Base-by-base conservation (phyloP, 1,140 invertebrate species). In the Calycopis cecrops region DNA sequence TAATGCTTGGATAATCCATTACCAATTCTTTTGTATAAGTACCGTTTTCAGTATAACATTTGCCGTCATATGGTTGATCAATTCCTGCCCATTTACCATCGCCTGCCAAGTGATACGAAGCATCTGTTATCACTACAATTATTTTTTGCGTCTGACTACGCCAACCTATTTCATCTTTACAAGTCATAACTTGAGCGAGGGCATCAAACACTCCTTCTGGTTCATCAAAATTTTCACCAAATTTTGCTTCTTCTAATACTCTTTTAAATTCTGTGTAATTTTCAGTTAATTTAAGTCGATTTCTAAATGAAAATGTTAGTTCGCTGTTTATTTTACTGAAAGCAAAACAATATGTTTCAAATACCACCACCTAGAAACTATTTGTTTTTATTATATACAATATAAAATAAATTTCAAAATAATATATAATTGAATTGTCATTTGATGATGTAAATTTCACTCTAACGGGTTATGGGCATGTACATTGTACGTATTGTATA, bases 281-380 rank as follows among this genome's bases (percentile, higher is more conserved):
- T 48, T 89, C 87, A 58, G 92, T 95, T 42, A 99, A 87, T 57
- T 88, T 90, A 89, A 98, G 93, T 60, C 94, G 92, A 83, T 98
- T 94, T 71, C 91, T 92, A 85, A 94, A 99, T 52, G 96, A 95
- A 76, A 98, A 98, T 4, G 96, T 94, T 56, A 93, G 89, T 9
- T 49, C 63, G 44, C 91, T 94, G 89, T 96, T 96, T 38, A 89
- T 89, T 50, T 79, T 69, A 71, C 96, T 97, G 38, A 93, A 95
- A 69, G 88, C 11, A 58, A 42, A 52, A 66, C 14, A 49, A 6
- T 21, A 33, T n/a, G n/a, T 34, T 49, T 35, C 8, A 14, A 33
- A 49, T 21, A n/a, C n/a, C n/a, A n/a, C n/a, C n/a, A n/a, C n/a
- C n/a, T n/a, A n/a, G n/a, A n/a, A n/a, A n/a, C n/a, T n/a, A n/a